Evolutionary conservation across 2,113 vertebrate species (phyloP), one percentile per base, ranked within the genome.

Genomic region (Rhynchomys soricoides): DNA sequence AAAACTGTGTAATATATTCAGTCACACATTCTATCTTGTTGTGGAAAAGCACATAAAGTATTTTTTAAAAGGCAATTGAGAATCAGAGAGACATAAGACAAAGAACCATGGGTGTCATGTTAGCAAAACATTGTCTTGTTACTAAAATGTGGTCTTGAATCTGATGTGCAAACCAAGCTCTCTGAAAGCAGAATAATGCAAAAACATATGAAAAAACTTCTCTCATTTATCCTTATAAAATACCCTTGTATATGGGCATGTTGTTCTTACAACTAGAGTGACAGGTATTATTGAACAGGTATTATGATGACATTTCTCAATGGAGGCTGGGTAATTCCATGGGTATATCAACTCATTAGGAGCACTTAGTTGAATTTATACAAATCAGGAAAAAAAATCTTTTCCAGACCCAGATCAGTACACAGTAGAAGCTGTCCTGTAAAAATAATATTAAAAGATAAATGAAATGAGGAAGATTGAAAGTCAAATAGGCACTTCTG

Each of bases 361-460:
- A 82, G 6, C 71, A 66, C 85, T 88, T 88, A 48, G 40, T 92
- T 95, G 92, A 64, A 92, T 24, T 77, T 55, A 6, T 85, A 21
- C 45, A 75, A 88, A 94, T 21, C 26, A 97, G 59, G 19, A 40
- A 40, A 40, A 95, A 91, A 24, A 77, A 95, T 66, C 31, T 75
- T 86, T 95, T 4, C 48, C 37, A 86, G 16, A 82, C 70, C 37
- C 24, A 81, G n/a, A 86, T 71, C 5, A 34, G 24, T 59, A 83
- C 52, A 66, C 62, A 55, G 50, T 52, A 50, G 55, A 93, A 95
- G 31, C 19, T 74, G 1, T 71, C 70, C 40, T 55, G 2, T 81
- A 90, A 90, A 85, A 94, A 90, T 48, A 62, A 52, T 83, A 81
- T 37, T 81, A 74, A 85, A 78, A 37, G 79, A 91, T 9, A 85